phyloP scores from a whole-genome alignment of 2,113 vertebrate genomes.

The Cryptotis parvus region DNA sequence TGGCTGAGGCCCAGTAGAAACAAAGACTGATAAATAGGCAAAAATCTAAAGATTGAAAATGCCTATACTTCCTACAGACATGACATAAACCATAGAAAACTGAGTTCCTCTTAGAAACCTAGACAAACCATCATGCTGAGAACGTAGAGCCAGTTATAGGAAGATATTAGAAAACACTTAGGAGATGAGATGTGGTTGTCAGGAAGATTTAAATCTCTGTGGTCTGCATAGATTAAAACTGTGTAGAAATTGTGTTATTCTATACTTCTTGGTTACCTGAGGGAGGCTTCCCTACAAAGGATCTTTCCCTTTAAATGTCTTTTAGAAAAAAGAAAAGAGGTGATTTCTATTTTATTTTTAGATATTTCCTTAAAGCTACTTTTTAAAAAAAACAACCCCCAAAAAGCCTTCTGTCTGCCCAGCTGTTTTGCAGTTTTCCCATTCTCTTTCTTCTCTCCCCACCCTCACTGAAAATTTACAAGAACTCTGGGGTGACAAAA shows the following conservation, averaged over 20 bases:
- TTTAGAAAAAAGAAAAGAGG: too few species aligned
- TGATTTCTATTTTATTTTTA: too few species aligned
- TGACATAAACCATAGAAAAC: not conserved
- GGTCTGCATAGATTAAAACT: not conserved
- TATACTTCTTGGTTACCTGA: not conserved
- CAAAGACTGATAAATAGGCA: not conserved
- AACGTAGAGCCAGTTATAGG: not conserved
- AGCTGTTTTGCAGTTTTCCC: too few species aligned
- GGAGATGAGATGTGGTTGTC: not conserved
- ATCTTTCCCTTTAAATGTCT: too few species aligned
- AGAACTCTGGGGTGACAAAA: too few species aligned
- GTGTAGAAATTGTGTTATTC: not conserved
- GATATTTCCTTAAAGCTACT: too few species aligned
- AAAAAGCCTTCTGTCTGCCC: too few species aligned
- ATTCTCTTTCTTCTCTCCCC: too few species aligned
- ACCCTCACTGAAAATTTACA: too few species aligned
- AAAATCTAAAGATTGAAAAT: not conserved
- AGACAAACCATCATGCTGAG: too few species aligned
- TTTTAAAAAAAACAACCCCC: too few species aligned
- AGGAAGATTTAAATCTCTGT: not conserved
- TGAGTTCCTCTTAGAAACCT: not conserved
- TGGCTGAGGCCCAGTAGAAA: not conserved
- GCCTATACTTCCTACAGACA: not conserved
- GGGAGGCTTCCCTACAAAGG: too few species aligned
- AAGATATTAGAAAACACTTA: not conserved